Evolutionary conservation across 2,888 invertebrate genomes (phyloP), one percentile per base, ranked within the genome.

Genomic region (Nebria brevicollis): DNA sequence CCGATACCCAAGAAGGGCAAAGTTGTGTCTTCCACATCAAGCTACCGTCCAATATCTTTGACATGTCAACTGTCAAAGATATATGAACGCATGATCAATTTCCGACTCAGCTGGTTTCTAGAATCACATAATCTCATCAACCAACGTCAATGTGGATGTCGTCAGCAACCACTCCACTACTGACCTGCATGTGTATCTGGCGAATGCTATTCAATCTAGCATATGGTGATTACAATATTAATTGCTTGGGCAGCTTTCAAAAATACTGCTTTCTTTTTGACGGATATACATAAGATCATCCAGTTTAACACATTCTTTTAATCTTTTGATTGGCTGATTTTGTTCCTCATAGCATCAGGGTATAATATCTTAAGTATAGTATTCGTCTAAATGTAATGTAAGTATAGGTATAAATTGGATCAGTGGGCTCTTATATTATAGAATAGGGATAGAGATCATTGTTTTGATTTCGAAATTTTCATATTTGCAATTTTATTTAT

Each of bases 301-400:
- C n/a, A 74, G 42, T 43, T 42, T 43, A 6, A 42, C n/a, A 43
- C 43, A 74, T 20, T 74, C 74, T 74, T 74, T 74, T 15, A 42
- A n/a, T 74, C 42, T 74, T 74, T 42, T 43, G 4, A 74, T 74
- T 74, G 26, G 42, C 5, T 10, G 41, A 74, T 74, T 43, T 42
- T 74, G n/a, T 41, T 74, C 54, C n/a, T 74, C 43, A 11, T 74
- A 13, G n/a, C 41, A 74, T 6, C 72, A 8, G 20, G 72, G 26
- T 72, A 42, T n/a, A 43, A 74, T 74, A n/a, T 74, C 74, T 74
- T 41, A 74, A 42, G 43, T 74, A n/a, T 74, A 3, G 41, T 43
- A 74, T 74, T 74, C 42, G 25, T 26, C 6, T 8, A 13, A 26
- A 13, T 13, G 8, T 15, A 25, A 72, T 6, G 26, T 25, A 25